Base-by-base conservation (phyloP, 2,888 invertebrate species). In the Nowickia ferox region DNA sequence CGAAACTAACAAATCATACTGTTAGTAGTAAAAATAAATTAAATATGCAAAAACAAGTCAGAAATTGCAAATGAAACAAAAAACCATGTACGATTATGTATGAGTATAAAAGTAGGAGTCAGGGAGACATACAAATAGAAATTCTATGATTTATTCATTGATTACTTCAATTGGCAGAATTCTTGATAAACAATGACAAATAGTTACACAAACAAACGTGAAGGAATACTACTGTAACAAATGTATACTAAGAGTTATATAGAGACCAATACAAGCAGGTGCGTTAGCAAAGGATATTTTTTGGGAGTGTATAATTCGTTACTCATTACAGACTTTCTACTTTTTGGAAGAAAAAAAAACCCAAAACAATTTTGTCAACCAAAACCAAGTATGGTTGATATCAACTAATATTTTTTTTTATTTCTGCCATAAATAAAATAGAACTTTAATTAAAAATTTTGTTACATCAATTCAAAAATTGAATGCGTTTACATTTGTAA, bases 131-230 rank as follows among this genome's bases (percentile, higher is more conserved):
- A 46, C 17, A 65, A 78, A 65, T 51, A 51, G 55, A 81, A 82
- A 68, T 61, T 76, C 76, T 59, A 79, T 86, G 83, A 86, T 86
- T 86, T 86, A 86, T 86, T 86, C 79, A 86, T 86, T 69, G 86
- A 83, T 83, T 80, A 72, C 79, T 86, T 51, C 66, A 76, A 86
- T 83, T 83, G 86, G 66, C 79, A 83, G 59, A 83, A 76, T 72
- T 80, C 79, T 76, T 83, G 79, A 76, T 76, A 72, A 72, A 51
- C 44, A 44, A 71, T 66, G 63, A 75, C 74, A 84, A 48, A 53
- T 17, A 75, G 48, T 42, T 6, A 68, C 17, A 51, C 71, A 59
- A 40, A 22, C 71, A 51, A 44, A 65, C 1, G 15, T 42, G 13
- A 42, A 48, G 40, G 19, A 38, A 15, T 10, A 22, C 13, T n/a